phyloP scores from a whole-genome alignment of 2,888 invertebrate genomes.

The Melinaea menophilus region DNA sequence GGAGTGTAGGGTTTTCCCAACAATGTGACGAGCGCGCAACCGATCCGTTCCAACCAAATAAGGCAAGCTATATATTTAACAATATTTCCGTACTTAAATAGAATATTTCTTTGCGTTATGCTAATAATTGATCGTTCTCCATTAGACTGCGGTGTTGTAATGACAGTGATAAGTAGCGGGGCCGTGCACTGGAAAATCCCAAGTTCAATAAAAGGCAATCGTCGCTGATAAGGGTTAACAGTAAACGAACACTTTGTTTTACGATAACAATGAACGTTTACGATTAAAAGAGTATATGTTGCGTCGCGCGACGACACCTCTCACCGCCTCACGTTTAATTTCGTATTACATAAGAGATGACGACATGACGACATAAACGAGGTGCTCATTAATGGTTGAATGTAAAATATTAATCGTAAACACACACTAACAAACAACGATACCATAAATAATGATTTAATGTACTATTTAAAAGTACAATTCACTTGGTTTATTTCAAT shows the following conservation, averaged over 20 bases:
- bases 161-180: conserved; percentile 29
- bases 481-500: neutral
- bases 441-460: no score
- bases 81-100: conserved; percentile 48
- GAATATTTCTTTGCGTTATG: conserved; percentile 6
- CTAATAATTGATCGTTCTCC: neutral
- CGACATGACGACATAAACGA: no score
- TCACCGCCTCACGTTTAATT: no score
- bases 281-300: no score
- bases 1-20: conserved; percentile 71
- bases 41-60: conserved; percentile 60
- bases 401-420: no score
- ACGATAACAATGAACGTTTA: no score
- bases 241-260: no score
- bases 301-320: no score
- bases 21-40: conserved; percentile 52
- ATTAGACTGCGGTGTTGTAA: conserved; percentile 11
- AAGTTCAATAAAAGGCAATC: conserved; percentile 21
- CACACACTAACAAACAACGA: no score
- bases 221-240: conserved; percentile 15
- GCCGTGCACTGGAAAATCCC: conserved; percentile 54
- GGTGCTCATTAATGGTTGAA: no score
- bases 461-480: no score
- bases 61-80: conserved; percentile 50
- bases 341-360: no score